Evolutionary conservation across 2,797 vertebrate species (phyloP), one percentile per base, ranked within the genome.

Genomic region (Epinephelus coioides): DNA sequence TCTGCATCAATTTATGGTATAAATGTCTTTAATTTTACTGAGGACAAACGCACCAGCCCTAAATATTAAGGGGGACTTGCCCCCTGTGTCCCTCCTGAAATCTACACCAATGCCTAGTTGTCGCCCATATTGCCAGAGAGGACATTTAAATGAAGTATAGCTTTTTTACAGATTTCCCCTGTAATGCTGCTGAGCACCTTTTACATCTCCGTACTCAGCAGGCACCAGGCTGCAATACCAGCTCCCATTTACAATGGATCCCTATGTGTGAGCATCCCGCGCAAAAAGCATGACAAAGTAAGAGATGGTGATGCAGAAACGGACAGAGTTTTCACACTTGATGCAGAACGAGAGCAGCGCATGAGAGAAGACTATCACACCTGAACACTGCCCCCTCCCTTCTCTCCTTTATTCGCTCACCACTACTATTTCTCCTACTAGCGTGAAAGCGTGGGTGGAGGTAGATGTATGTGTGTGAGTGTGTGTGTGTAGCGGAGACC

Each of bases 361-460:
- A 56, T 67, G 40, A 71, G 77, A 66, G 59, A 59, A 68, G 34
- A 56, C 9, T 0, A 43, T 77, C 67, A 68, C 83, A 90, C 76
- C 83, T 78, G 71, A 80, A 25, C 57, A 43, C 51, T 27, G 43
- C 11, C 49, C 34, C 57, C 57, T 13, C 62, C 62, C 55, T 57
- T 25, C 53, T 63, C 60, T 67, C 53, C 75, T 80, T 81, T 47
- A 67, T 81, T 77, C 15, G 18, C 53, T 60, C 46, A 17, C 47
- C 44, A 23, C 49, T 13, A 63, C 38, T 69, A 59, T 78, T 72
- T 82, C 69, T 79, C 65, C 54, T 38, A 34, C 40, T 27, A 27
- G 72, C 71, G 82, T 82, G 77, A 91, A 85, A 69, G 88, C 13
- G 55, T 84, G 79, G 81, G 75, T 62, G 79, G 62, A 68, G 65